Evolutionary conservation across 2,888 invertebrate genomes (phyloP).

Genomic region (Anthophora plumipes): DNA sequence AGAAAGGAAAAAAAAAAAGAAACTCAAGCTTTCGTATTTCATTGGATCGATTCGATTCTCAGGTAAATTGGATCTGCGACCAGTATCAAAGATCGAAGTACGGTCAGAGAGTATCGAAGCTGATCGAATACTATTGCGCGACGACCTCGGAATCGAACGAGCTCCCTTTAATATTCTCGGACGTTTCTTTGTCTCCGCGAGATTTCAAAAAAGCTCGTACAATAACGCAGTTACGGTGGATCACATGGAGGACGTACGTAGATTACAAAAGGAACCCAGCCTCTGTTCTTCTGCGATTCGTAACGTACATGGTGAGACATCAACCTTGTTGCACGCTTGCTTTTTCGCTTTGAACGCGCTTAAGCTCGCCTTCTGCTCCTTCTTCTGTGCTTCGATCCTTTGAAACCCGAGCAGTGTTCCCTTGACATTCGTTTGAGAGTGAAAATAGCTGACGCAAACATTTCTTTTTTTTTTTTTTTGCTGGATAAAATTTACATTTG

Average conservation of each 20-base stretch:
- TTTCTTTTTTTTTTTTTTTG: no score
- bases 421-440: not conserved
- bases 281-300: slow-evolving; percentile 87
- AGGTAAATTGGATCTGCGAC: slow-evolving; percentile 86
- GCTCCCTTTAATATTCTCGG: slow-evolving; percentile 72
- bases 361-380: not conserved
- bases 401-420: not conserved
- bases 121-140: slow-evolving; percentile 69
- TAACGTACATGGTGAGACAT: slow-evolving; percentile 86
- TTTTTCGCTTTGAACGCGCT: slow-evolving; percentile 22
- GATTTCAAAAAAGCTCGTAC: slow-evolving; percentile 86
- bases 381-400: not conserved
- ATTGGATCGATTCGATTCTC: not conserved
- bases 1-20: not conserved
- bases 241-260: slow-evolving; percentile 89
- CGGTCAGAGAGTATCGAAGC: slow-evolving; percentile 69
- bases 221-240: slow-evolving; percentile 89
- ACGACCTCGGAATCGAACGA: slow-evolving; percentile 18
- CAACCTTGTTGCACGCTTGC: not conserved
- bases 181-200: slow-evolving; percentile 78
- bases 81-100: slow-evolving; percentile 86
- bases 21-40: no score
- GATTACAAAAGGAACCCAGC: slow-evolving; percentile 89
- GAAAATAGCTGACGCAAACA: no score
- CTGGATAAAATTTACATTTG: no score